phyloP scores from a whole-genome alignment of 2,113 vertebrate species.

The Neodontobutis hainanensis region DNA sequence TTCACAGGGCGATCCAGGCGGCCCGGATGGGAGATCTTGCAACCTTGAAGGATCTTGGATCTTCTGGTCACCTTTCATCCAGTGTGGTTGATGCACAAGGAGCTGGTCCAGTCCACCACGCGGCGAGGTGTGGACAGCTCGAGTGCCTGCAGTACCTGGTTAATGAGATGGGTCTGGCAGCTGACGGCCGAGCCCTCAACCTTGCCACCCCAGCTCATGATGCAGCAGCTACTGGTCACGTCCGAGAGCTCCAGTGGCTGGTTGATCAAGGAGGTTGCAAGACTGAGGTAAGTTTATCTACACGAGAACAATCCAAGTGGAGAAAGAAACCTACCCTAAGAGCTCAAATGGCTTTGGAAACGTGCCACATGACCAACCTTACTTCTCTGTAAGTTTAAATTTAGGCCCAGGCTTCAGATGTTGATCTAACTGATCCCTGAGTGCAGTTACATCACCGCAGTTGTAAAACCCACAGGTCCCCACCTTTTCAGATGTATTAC shows the following conservation, averaged over 20 bases:
- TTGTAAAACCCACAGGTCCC: conserved; percentile 35
- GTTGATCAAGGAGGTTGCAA: conserved; percentile 69
- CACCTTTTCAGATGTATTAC: conserved; percentile 40
- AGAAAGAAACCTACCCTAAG: background rate
- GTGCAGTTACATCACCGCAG: conserved; percentile 38
- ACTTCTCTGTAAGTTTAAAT: conserved; percentile 6
- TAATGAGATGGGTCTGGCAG: conserved; percentile 65
- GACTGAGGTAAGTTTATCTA: conserved; percentile 71
- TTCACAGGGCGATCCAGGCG: conserved; percentile 79
- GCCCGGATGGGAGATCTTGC: conserved; percentile 77
- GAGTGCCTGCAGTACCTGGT: conserved; percentile 84
- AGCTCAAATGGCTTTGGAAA: conserved; percentile 17
- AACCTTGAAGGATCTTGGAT: conserved; percentile 70
- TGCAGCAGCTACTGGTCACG: conserved; percentile 81
- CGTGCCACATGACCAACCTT: conserved; percentile 16
- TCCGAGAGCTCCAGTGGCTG: conserved; percentile 76
- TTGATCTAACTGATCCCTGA: conserved; percentile 31
- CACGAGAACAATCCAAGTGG: background rate
- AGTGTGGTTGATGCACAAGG: conserved; percentile 77
- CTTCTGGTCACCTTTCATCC: conserved; percentile 64
- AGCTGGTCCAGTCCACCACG: conserved; percentile 84
- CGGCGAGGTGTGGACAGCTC: conserved; percentile 79
- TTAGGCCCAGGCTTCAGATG: conserved; percentile 16
- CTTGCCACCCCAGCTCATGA: conserved; percentile 83
- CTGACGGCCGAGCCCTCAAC: conserved; percentile 80